Evolutionary conservation across 2,888 invertebrate genomes (phyloP).

Genomic region (Podotricha telesiphe): DNA sequence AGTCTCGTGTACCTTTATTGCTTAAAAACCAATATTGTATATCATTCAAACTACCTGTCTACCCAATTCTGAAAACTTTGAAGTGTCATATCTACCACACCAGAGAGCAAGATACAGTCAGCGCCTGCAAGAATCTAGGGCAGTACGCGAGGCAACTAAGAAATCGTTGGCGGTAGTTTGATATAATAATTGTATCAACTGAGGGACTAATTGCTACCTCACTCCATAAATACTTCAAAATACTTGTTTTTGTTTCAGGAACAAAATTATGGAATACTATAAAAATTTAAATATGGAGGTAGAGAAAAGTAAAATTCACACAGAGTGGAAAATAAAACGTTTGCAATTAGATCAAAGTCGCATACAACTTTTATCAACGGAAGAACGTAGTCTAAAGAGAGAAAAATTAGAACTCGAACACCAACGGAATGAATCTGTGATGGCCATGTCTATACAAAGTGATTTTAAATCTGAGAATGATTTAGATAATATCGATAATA

Average conservation of each 20-base stretch:
- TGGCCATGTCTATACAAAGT: slow-evolving; percentile 70
- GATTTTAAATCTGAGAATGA: slow-evolving; percentile 58
- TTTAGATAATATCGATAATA: slow-evolving; percentile 37
- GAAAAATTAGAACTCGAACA: slow-evolving; percentile 80
- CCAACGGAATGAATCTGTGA: slow-evolving; percentile 65
- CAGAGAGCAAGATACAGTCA: too few relatives aligned
- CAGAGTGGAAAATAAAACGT: slow-evolving; percentile 83
- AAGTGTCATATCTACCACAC: too few relatives aligned
- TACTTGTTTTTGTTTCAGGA: slow-evolving; percentile 70
- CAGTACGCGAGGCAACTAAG: too few relatives aligned
- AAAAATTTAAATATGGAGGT: slow-evolving; percentile 85
- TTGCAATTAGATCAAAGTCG: slow-evolving; percentile 72
- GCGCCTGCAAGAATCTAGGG: too few relatives aligned
- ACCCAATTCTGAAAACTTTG: too few relatives aligned
- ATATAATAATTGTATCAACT: too few relatives aligned
- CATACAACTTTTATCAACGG: slow-evolving; percentile 75
- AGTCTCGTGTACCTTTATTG: too few relatives aligned
- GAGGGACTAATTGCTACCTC: too few relatives aligned
- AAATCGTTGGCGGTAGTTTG: too few relatives aligned
- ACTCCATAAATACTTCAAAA: too few relatives aligned
- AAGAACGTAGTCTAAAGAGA: slow-evolving; percentile 81
- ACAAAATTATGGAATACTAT: slow-evolving; percentile 85
- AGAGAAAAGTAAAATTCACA: slow-evolving; percentile 81
- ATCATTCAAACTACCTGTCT: too few relatives aligned
- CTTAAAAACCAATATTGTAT: too few relatives aligned